These are phyloP conservation scores for Hetaerina americana DNA, from an alignment of 1,140 invertebrate species.

Conservation along the genomic window DNA sequence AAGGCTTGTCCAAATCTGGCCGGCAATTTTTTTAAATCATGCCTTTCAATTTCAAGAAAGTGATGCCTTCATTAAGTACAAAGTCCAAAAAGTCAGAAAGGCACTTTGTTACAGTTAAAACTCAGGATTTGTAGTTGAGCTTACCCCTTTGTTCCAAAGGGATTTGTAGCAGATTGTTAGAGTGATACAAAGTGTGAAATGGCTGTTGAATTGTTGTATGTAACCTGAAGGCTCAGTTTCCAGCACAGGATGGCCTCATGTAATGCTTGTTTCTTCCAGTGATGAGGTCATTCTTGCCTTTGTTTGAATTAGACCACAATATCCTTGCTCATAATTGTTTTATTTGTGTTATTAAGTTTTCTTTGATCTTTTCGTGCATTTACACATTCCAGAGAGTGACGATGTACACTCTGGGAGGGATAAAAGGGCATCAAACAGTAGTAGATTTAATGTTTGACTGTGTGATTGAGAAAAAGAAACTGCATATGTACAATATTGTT, in stretches of 20 bases:
- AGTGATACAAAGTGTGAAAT: neutral
- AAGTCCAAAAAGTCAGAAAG: conserved; percentile 13
- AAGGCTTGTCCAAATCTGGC: neutral
- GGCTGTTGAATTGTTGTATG: neutral
- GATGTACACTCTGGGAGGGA: conserved; percentile 12
- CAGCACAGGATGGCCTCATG: conserved; percentile 6
- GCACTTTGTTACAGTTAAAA: conserved; percentile 11
- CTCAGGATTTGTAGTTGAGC: conserved; percentile 11
- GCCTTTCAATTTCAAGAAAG: conserved; percentile 12
- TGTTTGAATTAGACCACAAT: conserved; percentile 14
- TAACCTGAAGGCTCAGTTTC: conserved; percentile 2
- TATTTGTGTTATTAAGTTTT: conserved; percentile 11
- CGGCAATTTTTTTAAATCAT: conserved; percentile 2
- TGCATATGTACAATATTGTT: conserved; percentile 4
- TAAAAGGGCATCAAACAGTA: conserved; percentile 13
- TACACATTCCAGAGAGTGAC: conserved; percentile 14
- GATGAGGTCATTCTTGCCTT: conserved; percentile 1
- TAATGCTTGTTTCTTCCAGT: neutral
- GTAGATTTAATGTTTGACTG: conserved; percentile 1
- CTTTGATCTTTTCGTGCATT: conserved; percentile 13
- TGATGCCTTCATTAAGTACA: conserved; percentile 12
- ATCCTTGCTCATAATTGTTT: conserved; percentile 13
- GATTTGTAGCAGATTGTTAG: neutral
- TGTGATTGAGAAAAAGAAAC: neutral
- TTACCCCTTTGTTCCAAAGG: conserved; percentile 5